Percentiles rank a stretch among this genome's conserved stretches.
phyloP scores from a whole-genome alignment of 2,888 invertebrate species.

The Lithosia quadra region DNA sequence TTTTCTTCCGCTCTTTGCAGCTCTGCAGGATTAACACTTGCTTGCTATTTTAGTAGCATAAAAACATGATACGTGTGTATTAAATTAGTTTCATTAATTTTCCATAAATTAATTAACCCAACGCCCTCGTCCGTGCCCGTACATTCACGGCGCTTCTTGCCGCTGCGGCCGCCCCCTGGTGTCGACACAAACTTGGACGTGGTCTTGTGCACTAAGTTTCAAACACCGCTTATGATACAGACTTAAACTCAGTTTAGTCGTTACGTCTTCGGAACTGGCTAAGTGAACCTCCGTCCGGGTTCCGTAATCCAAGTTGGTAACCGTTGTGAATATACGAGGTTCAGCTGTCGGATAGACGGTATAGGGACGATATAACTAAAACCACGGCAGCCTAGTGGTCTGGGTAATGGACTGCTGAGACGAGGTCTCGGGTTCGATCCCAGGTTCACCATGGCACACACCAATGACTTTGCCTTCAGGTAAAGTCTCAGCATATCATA shows the following conservation, averaged over 20 bases:
- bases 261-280: constrained; percentile 7
- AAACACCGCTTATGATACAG: constrained; percentile 43
- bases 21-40: too few relatives aligned
- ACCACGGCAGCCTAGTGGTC: too few relatives aligned
- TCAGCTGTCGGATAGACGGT: too few relatives aligned
- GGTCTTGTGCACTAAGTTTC: constrained; percentile 27
- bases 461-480: too few relatives aligned
- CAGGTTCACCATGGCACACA: too few relatives aligned
- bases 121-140: background rate
- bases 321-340: too few relatives aligned
- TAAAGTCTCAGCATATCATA: too few relatives aligned
- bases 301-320: background rate
- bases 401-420: too few relatives aligned
- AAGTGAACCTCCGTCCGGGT: constrained; percentile 13
- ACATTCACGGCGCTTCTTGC: background rate
- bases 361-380: too few relatives aligned
- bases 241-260: constrained; percentile 21
- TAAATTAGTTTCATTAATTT: too few relatives aligned
- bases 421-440: too few relatives aligned
- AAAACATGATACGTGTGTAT: background rate
- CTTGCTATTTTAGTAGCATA: background rate
- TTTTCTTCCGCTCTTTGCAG: too few relatives aligned
- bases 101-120: background rate
- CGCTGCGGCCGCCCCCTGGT: background rate
- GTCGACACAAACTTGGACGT: constrained; percentile 15